Base-by-base conservation (phyloP, 2,113 vertebrate species). In the Anolis carolinensis region DNA sequence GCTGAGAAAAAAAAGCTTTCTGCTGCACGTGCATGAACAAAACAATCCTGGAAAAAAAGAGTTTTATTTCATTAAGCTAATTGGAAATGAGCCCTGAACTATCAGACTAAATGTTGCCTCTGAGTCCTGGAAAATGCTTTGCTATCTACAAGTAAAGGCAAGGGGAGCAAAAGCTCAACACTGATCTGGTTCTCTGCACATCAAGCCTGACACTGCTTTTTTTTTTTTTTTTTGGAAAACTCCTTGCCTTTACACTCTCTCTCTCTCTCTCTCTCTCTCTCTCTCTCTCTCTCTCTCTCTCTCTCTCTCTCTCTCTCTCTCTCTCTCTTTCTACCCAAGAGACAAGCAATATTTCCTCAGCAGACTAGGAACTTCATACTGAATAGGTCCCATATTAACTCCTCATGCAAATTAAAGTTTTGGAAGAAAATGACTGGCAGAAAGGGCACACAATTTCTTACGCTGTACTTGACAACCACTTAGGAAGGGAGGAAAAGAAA, bases 61-160 rank as follows among this genome's bases (percentile, higher is more conserved):
- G 79, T 93, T 93, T 91, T 93, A 83, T 92, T 78, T 92, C 86
- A 87, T 90, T 92, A 91, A 91, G 44, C 91, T 94, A 93, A 91
- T 89, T 92, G 92, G 91, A 88, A 92, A 3, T 0, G 0, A 84
- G 89, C 87, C 78, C 80, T 91, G 83, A 88, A 90, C 87, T 87
- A 70, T 82, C 90, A 93, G 87, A 75, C 71, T 89, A 85, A 91
- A 90, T 27, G 88, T 93, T 25, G 7, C 89, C 86, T 92, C 70
- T 88, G 65, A 50, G 79, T 39, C 91, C 81, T 76, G 90, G 92
- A 90, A 87, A 36, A 48, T 79, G 91, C 32, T 78, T 81, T 88
- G 32, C 30, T 52, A 34, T n/a, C 88, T 80, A 80, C 78, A 70
- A 48, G 88, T 91, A 74, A 86, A 85, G 39, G 11, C 23, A 68